Base-by-base conservation (phyloP, 1,140 invertebrate species). In the Pseudomyrmex flavicornis region DNA sequence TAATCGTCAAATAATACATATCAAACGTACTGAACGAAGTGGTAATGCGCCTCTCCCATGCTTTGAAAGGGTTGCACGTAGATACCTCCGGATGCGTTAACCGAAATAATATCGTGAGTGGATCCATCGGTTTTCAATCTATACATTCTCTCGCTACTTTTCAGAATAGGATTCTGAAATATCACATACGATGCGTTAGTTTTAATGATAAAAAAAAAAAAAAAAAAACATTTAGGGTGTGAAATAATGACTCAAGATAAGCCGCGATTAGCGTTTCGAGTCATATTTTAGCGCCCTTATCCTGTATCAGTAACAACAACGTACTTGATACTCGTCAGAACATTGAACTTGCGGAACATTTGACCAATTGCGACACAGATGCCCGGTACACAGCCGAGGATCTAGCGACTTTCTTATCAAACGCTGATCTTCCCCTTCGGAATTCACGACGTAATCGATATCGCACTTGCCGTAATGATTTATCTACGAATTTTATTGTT, bases 31-130 rank as follows among this genome's bases (percentile, higher is more conserved):
- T 58, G 59, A 54, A 84, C 48, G 26, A 92, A 92, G 66, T 92
- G 85, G 84, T 92, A 94, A 7, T 94, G 93, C 69, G 93, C 92
- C 90, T 94, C 93, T 10, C 92, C 92, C 75, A 93, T 90, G 79
- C 91, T 94, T 91, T 93, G 92, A 77, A 94, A 94, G 20, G 93
- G 92, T 85, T 94, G 93, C 5, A 94, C 87, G 72, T 94, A 94
- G 75, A 94, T 91, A 73, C 91, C 91, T 48, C 93, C 93, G 26
- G 93, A 92, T 59, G 92, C 92, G 85, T 94, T 94, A 8, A 94
- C 70, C 56, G 88, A 92, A 5, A 85, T 77, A 50, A 94, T 91
- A 22, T 89, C 72, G 20, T 62, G 61, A 56, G 73, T n/a, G 1
- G 26, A 44, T 35, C 61, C 85, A 50, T 85, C 73, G 3, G 68